Conservation (phyloP, 2,113 vertebrate species). For the Callopanchax toddi region DNA sequence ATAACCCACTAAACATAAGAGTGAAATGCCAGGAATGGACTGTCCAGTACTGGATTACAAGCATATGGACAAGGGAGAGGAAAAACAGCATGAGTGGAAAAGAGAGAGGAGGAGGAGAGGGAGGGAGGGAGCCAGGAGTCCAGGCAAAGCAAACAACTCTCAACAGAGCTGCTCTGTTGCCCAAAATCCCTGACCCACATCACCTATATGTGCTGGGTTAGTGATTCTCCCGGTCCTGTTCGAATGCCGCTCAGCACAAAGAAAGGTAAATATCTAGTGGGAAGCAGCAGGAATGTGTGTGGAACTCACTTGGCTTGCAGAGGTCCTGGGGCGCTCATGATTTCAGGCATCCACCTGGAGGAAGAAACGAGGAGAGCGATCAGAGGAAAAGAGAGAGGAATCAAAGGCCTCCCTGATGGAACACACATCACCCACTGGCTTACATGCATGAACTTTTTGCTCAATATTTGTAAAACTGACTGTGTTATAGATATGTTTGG, state of each 20-base stretch:
- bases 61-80: conserved; percentile 63
- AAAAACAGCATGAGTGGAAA: conserved; percentile 51
- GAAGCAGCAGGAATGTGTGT: conserved; percentile 39
- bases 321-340: conserved; percentile 73
- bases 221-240: conserved; percentile 48
- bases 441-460: too few species aligned
- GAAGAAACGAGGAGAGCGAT: conserved; percentile 7
- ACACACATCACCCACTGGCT: too few species aligned
- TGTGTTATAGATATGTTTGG: too few species aligned
- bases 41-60: conserved; percentile 55
- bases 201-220: conserved; percentile 63
- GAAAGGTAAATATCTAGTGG: conserved; percentile 42
- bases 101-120: conserved; percentile 16
- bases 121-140: conserved; percentile 50
- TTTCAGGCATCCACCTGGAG: conserved; percentile 76
- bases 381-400: background rate
- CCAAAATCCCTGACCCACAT: conserved; percentile 70
- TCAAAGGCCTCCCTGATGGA: too few species aligned
- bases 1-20: conserved; percentile 2
- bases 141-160: conserved; percentile 79
- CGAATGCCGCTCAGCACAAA: conserved; percentile 26
- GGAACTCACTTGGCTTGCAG: conserved; percentile 74
- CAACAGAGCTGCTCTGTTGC: conserved; percentile 80
- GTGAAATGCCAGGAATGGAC: conserved; percentile 27
- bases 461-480: too few species aligned